Conservation (phyloP, 2,113 vertebrate genomes). For the Callopanchax toddi region DNA sequence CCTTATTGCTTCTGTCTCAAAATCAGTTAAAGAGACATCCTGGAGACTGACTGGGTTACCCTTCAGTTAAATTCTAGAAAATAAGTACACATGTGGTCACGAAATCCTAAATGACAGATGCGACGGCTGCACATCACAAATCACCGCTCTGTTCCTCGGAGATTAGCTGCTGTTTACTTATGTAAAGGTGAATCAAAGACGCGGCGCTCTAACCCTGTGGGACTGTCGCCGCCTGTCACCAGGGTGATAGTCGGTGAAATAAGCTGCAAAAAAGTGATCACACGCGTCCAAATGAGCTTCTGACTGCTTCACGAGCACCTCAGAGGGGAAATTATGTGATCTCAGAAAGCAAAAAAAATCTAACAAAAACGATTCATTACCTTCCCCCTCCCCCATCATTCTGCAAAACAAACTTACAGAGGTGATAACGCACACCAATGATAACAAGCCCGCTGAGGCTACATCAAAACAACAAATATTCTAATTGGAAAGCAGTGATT, state of each 20-base stretch:
- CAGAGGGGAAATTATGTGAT: constrained; percentile 58
- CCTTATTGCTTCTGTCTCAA: no score
- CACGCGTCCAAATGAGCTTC: constrained; percentile 59
- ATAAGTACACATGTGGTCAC: constrained; percentile 21
- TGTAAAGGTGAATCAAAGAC: constrained; percentile 43
- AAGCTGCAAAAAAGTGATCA: constrained; percentile 48
- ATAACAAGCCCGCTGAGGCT: constrained; percentile 63
- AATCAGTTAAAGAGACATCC: no score
- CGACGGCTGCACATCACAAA: constrained; percentile 40
- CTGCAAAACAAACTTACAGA: constrained; percentile 60
- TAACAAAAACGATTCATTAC: constrained; percentile 59
- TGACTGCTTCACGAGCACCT: constrained; percentile 40
- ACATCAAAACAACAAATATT: constrained; percentile 46
- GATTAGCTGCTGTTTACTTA: constrained; percentile 58
- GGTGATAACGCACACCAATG: constrained; percentile 49
- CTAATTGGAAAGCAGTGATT: constrained; percentile 65
- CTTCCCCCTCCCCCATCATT: constrained; percentile 23
- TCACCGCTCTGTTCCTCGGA: constrained; percentile 36
- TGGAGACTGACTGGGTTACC: constrained; percentile 11
- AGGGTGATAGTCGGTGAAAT: constrained; percentile 37
- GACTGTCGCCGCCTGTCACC: constrained; percentile 35
- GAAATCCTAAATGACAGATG: constrained; percentile 33
- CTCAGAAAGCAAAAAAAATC: constrained; percentile 30
- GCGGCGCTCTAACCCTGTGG: constrained; percentile 24
- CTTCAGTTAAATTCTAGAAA: constrained; percentile 24